phyloP scores from a whole-genome alignment of 2,888 invertebrate species.

The Emmelina monodactyla region DNA sequence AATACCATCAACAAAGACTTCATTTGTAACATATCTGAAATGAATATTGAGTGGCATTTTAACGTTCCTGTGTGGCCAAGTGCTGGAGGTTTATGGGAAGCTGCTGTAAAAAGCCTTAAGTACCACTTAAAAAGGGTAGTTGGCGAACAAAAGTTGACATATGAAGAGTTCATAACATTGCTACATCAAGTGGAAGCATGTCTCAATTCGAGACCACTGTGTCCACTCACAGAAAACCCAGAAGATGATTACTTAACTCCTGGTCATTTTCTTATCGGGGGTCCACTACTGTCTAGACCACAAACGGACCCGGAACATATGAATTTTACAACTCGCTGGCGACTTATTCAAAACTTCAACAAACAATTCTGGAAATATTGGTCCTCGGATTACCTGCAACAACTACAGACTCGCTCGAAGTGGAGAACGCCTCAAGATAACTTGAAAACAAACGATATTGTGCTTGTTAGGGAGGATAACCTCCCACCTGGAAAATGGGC shows the following conservation, averaged over 20 bases:
- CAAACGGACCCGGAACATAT: neutral
- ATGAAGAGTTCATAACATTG: neutral
- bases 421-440: neutral
- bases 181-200: constrained; percentile 1
- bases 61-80: neutral
- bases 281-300: neutral
- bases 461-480: neutral
- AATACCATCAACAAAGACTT: neutral
- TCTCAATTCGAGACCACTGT: neutral
- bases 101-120: neutral
- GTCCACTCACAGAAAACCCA: neutral
- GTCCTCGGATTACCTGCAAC: neutral
- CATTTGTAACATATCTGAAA: neutral
- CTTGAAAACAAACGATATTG: neutral
- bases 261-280: constrained; percentile 1
- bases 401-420: neutral
- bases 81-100: constrained; percentile 1
- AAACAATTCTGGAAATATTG: neutral
- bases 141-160: constrained; percentile 1
- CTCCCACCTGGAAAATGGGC: constrained; percentile 3
- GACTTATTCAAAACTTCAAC: neutral
- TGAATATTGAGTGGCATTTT: neutral
- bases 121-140: neutral
- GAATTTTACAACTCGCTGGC: neutral
- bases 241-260: neutral